Evolutionary conservation across 2,797 vertebrate genomes (phyloP).

Genomic region (Hippoglossus hippoglossus): DNA sequence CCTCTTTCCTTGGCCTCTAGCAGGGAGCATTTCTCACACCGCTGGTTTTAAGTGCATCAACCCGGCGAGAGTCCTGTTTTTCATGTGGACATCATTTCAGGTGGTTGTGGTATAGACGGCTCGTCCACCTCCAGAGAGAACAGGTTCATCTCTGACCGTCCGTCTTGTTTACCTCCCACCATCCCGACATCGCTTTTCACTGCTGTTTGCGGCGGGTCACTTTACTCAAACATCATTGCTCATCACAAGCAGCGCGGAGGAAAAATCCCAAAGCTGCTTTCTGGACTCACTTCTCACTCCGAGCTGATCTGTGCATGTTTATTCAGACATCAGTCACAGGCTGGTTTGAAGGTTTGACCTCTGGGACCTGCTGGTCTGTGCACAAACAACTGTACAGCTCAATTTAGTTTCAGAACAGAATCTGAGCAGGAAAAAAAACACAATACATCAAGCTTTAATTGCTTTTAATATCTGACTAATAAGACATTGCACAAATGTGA

Average conservation of each 20-base stretch:
- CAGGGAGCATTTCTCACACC: slow-evolving; percentile 1
- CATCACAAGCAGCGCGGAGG: slow-evolving; percentile 5
- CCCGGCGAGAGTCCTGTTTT: slow-evolving; percentile 23
- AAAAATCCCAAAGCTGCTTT: slow-evolving; percentile 16
- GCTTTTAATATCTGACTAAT: too few species aligned
- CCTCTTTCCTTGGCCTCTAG: slow-evolving; percentile 1
- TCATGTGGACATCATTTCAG: slow-evolving; percentile 32
- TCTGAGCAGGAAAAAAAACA: background rate
- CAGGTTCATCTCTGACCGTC: slow-evolving; percentile 50
- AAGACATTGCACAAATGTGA: too few species aligned
- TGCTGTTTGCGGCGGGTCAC: slow-evolving; percentile 27
- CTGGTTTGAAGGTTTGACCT: background rate
- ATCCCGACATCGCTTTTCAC: slow-evolving; percentile 12
- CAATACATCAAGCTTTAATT: background rate
- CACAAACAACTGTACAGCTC: background rate
- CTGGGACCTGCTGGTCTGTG: background rate
- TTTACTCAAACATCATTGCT: slow-evolving; percentile 31
- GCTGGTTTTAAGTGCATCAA: slow-evolving; percentile 21
- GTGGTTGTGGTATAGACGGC: slow-evolving; percentile 27
- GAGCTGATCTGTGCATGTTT: background rate
- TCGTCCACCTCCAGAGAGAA: slow-evolving; percentile 37
- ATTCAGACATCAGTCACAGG: background rate
- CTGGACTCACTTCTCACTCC: slow-evolving; percentile 3
- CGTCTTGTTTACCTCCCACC: slow-evolving; percentile 44
- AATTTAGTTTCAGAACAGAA: background rate